Percentiles rank a stretch among this genome's conserved stretches.
Conservation (phyloP, 35 echinoderm and acorn worm genomes). For the Amphiura filiformis region DNA sequence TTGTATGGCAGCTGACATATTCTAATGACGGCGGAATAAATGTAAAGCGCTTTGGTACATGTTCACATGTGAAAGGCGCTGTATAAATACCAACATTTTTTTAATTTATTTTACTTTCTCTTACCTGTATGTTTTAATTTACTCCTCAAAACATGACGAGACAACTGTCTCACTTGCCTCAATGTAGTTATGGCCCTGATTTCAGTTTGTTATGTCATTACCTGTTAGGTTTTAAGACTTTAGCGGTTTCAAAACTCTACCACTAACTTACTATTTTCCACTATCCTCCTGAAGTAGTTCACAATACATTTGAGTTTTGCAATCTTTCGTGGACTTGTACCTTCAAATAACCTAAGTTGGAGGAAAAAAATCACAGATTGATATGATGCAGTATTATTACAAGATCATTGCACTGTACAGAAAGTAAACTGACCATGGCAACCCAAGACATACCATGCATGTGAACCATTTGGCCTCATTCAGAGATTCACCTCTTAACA, state of each 20-base stretch:
- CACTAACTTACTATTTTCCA: slow-evolving; percentile 55
- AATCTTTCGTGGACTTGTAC: slow-evolving; percentile 48
- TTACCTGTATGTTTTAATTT: no score
- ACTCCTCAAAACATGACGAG: no score
- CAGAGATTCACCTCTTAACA: neutral
- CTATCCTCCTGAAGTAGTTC: slow-evolving; percentile 92
- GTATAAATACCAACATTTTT: no score
- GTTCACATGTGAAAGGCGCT: no score
- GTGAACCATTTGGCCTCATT: neutral
- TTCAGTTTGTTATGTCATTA: neutral
- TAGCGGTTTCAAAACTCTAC: neutral
- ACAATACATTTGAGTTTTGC: slow-evolving; percentile 93
- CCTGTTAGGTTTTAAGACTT: neutral
- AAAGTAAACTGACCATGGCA: neutral
- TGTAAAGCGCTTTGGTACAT: no score
- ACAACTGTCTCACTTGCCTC: no score
- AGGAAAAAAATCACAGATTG: neutral
- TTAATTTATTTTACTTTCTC: no score
- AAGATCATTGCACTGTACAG: no score
- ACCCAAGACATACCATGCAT: neutral
- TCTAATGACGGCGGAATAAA: no score
- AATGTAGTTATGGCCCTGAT: no score
- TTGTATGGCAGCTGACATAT: no score
- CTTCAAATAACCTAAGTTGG: slow-evolving; percentile 91
- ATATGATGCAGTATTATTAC: no score